phyloP scores from a whole-genome alignment of 2,888 invertebrate genomes.

The Ferdinandea cuprea region DNA sequence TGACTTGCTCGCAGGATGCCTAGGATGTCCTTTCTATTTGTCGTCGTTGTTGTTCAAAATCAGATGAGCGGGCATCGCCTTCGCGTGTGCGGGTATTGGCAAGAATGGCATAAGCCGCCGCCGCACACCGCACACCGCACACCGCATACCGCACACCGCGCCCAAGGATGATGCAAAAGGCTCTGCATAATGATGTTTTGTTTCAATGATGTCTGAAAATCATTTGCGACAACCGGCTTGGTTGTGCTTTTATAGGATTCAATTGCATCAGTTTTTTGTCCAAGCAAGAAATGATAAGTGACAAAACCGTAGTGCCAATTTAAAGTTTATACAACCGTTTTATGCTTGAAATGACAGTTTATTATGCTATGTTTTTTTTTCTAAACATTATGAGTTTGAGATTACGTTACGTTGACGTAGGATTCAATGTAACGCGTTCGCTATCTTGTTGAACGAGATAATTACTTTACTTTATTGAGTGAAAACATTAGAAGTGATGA shows the following conservation, averaged over 20 bases:
- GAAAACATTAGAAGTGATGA: too few species aligned
- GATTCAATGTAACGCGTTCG: too few species aligned
- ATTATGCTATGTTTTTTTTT: neutral
- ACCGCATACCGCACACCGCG: too few species aligned
- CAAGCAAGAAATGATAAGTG: constrained; percentile 52
- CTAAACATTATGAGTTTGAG: too few species aligned
- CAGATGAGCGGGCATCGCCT: constrained; percentile 20
- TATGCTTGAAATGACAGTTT: constrained; percentile 49
- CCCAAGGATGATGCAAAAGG: neutral
- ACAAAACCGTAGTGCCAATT: constrained; percentile 67
- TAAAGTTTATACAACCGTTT: constrained; percentile 70
- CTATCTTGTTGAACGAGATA: too few species aligned
- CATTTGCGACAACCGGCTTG: constrained; percentile 56
- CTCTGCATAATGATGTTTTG: constrained; percentile 72
- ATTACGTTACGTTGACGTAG: too few species aligned
- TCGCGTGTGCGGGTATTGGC: neutral
- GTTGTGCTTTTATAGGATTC: constrained; percentile 65
- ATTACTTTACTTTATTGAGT: too few species aligned
- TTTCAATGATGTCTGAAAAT: constrained; percentile 69
- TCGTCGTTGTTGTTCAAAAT: constrained; percentile 44
- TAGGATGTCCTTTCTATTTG: constrained; percentile 58
- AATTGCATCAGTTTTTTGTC: constrained; percentile 49
- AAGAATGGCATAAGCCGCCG: neutral
- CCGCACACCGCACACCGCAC: too few species aligned
- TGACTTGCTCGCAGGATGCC: constrained; percentile 46